Evolutionary conservation across 2,113 vertebrate species (phyloP).

Genomic region (Poecilia latipinna): DNA sequence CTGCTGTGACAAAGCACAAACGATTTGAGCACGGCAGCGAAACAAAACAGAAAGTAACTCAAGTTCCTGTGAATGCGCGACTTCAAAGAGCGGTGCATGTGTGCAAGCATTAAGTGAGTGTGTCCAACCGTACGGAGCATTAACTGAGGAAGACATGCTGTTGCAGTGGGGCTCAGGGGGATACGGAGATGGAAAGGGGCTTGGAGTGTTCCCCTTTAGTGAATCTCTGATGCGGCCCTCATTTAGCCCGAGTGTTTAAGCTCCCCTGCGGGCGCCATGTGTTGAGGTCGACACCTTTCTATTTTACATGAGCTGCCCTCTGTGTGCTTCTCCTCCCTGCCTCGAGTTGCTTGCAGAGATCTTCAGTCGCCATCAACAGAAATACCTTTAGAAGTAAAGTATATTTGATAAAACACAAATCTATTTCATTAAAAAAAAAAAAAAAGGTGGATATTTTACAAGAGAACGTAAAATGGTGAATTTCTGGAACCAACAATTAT

Average conservation of each 20-base stretch:
- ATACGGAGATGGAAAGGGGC: constrained; percentile 42
- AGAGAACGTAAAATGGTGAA: background rate
- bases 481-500: constrained; percentile 1
- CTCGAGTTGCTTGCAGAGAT: constrained; percentile 26
- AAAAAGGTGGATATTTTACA: background rate
- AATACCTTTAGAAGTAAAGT: background rate
- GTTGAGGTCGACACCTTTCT: constrained; percentile 55
- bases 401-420: no score
- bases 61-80: constrained; percentile 38
- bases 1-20: constrained; percentile 19
- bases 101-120: background rate
- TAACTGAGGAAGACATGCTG: constrained; percentile 35
- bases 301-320: constrained; percentile 36
- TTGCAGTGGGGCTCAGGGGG: constrained; percentile 41
- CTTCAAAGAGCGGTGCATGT: no score
- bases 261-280: constrained; percentile 43
- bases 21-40: constrained; percentile 10
- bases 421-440: no score
- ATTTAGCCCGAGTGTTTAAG: constrained; percentile 45
- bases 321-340: constrained; percentile 19
- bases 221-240: constrained; percentile 44
- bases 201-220: constrained; percentile 39
- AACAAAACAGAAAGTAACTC: constrained; percentile 23
- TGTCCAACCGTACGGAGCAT: constrained; percentile 16
- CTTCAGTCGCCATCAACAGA: constrained; percentile 7